These are phyloP conservation scores for Leucoraja erinaceus DNA, from an alignment of 2,113 vertebrate genomes.

Conservation along the genomic window DNA sequence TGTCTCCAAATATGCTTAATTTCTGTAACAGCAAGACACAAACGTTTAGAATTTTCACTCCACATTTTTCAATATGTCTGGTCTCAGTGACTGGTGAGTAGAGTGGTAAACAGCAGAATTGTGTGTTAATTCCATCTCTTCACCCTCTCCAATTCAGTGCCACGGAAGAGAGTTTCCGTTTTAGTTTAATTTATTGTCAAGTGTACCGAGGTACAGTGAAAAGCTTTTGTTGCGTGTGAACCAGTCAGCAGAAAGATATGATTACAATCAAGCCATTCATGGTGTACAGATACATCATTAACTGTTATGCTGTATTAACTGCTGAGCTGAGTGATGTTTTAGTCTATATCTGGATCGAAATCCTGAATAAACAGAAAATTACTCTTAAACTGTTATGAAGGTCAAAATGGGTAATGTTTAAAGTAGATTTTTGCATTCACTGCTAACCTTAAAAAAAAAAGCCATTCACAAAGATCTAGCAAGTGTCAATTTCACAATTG, in stretches of 20 bases:
- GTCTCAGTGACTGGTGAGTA: background rate
- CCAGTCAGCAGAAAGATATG: too few relatives aligned
- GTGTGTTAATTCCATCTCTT: background rate
- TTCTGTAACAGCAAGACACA: slow-evolving; percentile 67
- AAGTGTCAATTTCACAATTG: too few relatives aligned
- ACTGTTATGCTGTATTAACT: background rate
- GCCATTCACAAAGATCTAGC: too few relatives aligned
- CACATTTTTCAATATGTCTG: background rate
- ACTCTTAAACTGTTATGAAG: background rate
- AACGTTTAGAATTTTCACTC: background rate
- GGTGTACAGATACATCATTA: too few relatives aligned
- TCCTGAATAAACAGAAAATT: background rate
- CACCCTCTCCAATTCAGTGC: background rate
- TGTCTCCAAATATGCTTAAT: slow-evolving; percentile 89
- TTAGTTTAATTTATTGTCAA: too few relatives aligned
- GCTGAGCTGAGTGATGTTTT: too few relatives aligned
- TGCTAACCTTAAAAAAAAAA: too few relatives aligned
- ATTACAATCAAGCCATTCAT: too few relatives aligned
- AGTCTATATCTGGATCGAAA: too few relatives aligned
- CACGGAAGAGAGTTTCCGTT: background rate
- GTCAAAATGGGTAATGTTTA: background rate
- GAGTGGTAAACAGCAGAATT: background rate
- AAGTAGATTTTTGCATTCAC: too few relatives aligned
- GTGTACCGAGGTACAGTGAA: too few relatives aligned
- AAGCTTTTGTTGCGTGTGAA: too few relatives aligned